Conservation (phyloP, 35 echinoderm and acorn worm genomes). For the Ophioderma brevispina region DNA sequence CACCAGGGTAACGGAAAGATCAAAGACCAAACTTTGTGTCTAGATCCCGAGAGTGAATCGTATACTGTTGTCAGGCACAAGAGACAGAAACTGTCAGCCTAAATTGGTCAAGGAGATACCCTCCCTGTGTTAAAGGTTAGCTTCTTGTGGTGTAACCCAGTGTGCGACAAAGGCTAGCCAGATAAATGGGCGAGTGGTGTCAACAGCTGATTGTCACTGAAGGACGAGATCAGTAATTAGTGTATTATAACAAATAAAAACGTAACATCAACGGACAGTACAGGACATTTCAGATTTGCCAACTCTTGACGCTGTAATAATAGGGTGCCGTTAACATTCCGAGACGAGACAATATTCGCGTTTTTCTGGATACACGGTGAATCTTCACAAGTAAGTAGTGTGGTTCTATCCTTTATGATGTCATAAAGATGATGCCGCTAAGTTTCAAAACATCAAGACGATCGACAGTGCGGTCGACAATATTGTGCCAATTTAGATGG, state of each 20-base stretch:
- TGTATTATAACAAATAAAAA: background rate
- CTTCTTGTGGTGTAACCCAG: background rate
- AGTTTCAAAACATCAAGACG: background rate
- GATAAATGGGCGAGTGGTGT: background rate
- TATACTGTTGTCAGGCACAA: background rate
- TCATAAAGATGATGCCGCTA: background rate
- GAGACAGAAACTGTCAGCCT: background rate
- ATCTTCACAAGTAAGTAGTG: background rate
- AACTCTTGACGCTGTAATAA: background rate
- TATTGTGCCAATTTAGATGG: background rate
- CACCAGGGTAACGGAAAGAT: background rate
- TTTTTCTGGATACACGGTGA: background rate
- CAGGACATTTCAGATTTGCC: background rate
- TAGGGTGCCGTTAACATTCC: background rate
- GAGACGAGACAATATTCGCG: background rate
- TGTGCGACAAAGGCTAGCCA: background rate
- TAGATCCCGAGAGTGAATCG: background rate
- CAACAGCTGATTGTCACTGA: background rate
- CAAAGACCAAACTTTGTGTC: background rate
- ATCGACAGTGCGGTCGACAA: background rate
- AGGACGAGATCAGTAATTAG: background rate
- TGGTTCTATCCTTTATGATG: background rate
- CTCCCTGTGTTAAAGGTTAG: background rate
- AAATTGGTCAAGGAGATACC: background rate
- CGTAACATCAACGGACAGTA: background rate